Evolutionary conservation across 2,113 vertebrate genomes (phyloP).

Genomic region (Scortum barcoo): DNA sequence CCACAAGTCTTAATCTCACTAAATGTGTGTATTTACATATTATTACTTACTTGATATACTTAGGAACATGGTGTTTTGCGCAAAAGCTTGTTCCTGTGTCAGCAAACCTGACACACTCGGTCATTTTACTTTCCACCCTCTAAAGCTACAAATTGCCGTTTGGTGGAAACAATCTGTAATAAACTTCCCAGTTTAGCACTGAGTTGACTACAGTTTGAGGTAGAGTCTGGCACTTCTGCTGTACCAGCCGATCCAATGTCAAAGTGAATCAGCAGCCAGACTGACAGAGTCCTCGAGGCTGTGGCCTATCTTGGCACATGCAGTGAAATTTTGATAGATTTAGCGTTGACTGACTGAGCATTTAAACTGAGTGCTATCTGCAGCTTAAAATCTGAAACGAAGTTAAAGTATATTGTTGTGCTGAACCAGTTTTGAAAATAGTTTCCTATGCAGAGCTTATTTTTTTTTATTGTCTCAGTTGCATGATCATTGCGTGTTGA

Average conservation of each 20-base stretch:
- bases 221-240: conserved; percentile 29
- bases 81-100: not conserved
- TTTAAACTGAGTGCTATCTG: not conserved
- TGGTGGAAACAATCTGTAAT: conserved; percentile 12
- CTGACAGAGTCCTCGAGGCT: conserved; percentile 41
- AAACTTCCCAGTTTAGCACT: not conserved
- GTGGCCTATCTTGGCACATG: conserved; percentile 13
- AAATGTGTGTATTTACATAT: not conserved
- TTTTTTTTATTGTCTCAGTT: conserved; percentile 30
- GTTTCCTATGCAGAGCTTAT: not conserved
- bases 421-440: conserved; percentile 11
- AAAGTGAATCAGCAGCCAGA: conserved; percentile 45
- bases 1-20: not conserved
- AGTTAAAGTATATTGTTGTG: not conserved
- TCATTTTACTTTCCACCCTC: not conserved
- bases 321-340: not conserved
- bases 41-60: not conserved
- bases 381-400: conserved; percentile 24
- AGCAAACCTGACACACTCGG: not conserved
- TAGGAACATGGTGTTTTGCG: not conserved
- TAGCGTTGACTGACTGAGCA: not conserved
- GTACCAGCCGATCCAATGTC: conserved; percentile 31
- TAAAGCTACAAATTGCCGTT: not conserved
- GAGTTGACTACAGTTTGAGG: not conserved
- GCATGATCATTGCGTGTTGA: conserved; percentile 34